Evolutionary conservation across 2,888 invertebrate species (phyloP).

Genomic region (Falcaria lacertinaria): DNA sequence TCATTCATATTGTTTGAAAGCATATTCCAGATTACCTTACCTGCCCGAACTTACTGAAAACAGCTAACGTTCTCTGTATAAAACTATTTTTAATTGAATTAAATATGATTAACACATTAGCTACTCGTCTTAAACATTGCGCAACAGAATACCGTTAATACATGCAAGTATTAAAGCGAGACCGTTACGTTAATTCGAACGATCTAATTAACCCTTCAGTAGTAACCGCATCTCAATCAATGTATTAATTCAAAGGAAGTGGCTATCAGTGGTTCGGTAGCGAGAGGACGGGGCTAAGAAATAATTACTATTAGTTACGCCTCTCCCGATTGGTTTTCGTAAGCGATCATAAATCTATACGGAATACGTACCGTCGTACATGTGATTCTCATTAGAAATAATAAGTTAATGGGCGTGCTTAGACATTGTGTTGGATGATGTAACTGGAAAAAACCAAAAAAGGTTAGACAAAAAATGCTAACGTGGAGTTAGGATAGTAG

Average conservation of each 20-base stretch:
- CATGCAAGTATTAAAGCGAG: not conserved
- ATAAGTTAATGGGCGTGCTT: slow-evolving; percentile 49
- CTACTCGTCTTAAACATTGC: not conserved
- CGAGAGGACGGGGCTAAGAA: slow-evolving; percentile 73
- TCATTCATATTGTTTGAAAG: no score
- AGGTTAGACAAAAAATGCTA: slow-evolving; percentile 5
- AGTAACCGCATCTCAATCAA: slow-evolving; percentile 58
- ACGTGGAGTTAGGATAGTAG: no score
- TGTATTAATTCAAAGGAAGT: slow-evolving; percentile 54
- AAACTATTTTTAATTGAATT: not conserved
- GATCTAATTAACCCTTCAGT: slow-evolving; percentile 51
- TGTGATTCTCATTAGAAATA: slow-evolving; percentile 58
- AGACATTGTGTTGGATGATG: slow-evolving; percentile 29
- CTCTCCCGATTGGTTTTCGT: slow-evolving; percentile 73
- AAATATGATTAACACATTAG: not conserved
- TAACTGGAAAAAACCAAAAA: slow-evolving; percentile 17
- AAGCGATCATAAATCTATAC: slow-evolving; percentile 64
- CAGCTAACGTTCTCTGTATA: no score
- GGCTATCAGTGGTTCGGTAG: slow-evolving; percentile 65
- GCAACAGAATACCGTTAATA: slow-evolving; percentile 1
- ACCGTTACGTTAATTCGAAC: slow-evolving; percentile 9
- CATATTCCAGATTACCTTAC: no score
- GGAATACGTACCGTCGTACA: slow-evolving; percentile 39
- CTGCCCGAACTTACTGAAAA: no score
- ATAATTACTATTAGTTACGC: slow-evolving; percentile 72